phyloP scores from a whole-genome alignment of 2,888 invertebrate genomes.

The Phasia obesa region DNA sequence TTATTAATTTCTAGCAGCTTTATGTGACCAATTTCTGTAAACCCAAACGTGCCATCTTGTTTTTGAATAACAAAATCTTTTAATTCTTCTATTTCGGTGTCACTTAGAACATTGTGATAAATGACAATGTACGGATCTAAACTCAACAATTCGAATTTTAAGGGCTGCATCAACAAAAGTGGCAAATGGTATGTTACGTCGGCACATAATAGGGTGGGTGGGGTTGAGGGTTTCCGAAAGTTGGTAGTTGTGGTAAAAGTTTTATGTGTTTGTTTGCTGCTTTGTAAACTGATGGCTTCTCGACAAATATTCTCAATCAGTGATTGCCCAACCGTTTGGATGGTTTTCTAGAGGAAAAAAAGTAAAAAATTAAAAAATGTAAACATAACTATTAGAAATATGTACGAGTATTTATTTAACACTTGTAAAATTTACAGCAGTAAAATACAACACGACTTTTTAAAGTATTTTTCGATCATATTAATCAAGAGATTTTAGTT shows the following conservation, averaged over 20 bases:
- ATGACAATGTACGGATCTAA: constrained; percentile 76
- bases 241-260: not conserved
- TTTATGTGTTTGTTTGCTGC: constrained; percentile 45
- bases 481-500: no score
- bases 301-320: constrained; percentile 77
- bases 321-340: constrained; percentile 73
- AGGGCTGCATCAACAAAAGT: constrained; percentile 71
- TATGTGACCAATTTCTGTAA: constrained; percentile 71
- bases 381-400: not conserved
- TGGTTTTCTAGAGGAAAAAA: constrained; percentile 20
- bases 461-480: no score
- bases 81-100: constrained; percentile 72
- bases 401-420: no score
- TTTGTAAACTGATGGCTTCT: constrained; percentile 66
- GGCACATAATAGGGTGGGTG: constrained; percentile 65
- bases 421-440: no score
- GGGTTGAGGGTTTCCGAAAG: not conserved
- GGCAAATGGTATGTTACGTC: constrained; percentile 62
- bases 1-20: constrained; percentile 63
- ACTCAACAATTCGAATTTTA: constrained; percentile 75
- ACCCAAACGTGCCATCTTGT: constrained; percentile 53
- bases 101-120: constrained; percentile 74
- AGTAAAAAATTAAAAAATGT: not conserved
- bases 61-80: constrained; percentile 72
- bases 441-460: no score